Base-by-base conservation (phyloP, 1,140 invertebrate species). In the Drosophila nikananu region DNA sequence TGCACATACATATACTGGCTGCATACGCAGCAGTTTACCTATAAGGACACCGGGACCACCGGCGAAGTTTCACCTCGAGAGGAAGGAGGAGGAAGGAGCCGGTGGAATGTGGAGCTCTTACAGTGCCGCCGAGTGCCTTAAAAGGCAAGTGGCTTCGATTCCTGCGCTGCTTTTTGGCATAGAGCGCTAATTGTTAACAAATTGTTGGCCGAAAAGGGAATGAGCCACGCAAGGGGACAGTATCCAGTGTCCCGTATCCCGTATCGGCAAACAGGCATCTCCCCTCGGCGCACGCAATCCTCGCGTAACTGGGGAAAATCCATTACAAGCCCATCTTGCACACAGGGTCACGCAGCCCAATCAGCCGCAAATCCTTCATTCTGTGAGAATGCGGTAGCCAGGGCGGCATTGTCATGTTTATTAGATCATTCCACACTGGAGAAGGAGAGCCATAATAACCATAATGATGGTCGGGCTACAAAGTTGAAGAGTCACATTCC, bases 131-230 rank as follows among this genome's bases (percentile, higher is more conserved):
- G 54, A 59, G 52, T 44, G 60, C 86, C 72, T 77, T 81, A 78
- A 89, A 78, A 59, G 84, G 62, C 75, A 87, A 87, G 83, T 87
- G 84, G 51, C 58, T 70, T 41, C 61, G 57, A 54, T 57, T 39
- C 9, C 9, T 25, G 21, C 35, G 3, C 8, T 39, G 54, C 46
- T 77, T 80, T 80, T 77, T 48, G 76, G 82, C 76, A 87, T 87
- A 86, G 83, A 71, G 79, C 76, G 84, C 81, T 89, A 89, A 89
- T 89, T 84, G 84, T 89, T 89, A 89, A 89, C 84, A 89, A 89
- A 89, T 89, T 87, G 84, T 81, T 81, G 66, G 65, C 75, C 77
- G n/a, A 67, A 81, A 58, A 52, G 27, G 49, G 42, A 76, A 52
- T 49, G 60, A 30, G 68, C 63, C 83, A 83, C 80, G 76, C 77